Percentiles rank a stretch among this genome's conserved stretches.
phyloP scores from a whole-genome alignment of 2,797 vertebrate genomes.

The Hyperoplus lanceolatus region DNA sequence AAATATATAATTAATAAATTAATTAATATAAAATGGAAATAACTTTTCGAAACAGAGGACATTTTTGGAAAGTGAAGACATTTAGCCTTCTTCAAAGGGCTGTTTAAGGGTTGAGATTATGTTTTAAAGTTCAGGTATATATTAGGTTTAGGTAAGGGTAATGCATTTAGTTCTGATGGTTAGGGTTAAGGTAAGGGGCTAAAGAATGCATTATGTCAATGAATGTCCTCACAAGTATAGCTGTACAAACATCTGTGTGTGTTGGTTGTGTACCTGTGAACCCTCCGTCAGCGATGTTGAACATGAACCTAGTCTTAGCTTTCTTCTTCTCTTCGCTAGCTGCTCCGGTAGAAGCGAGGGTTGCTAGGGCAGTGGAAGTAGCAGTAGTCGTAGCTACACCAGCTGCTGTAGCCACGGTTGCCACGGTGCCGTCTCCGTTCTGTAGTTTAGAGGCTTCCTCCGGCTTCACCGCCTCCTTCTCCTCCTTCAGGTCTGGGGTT shows the following conservation, averaged over 20 bases:
- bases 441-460: conserved; percentile 91
- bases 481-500: conserved; percentile 84
- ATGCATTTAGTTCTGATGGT: too few species aligned
- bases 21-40: too few species aligned
- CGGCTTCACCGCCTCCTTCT: conserved; percentile 85
- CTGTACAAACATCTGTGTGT: not conserved
- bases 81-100: too few species aligned
- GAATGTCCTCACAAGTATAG: too few species aligned
- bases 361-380: not conserved
- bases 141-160: too few species aligned
- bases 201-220: too few species aligned
- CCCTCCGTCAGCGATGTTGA: conserved; percentile 99
- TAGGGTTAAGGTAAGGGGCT: too few species aligned
- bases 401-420: conserved; percentile 50
- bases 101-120: too few species aligned
- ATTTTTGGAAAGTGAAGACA: too few species aligned
- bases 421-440: conserved; percentile 93
- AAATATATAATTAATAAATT: too few species aligned
- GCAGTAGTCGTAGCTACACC: rapidly evolving
- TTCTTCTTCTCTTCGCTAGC: conserved; percentile 93
- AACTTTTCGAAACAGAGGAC: too few species aligned
- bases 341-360: conserved; percentile 1
- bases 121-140: too few species aligned
- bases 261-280: conserved; percentile 90
- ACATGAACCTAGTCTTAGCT: conserved; percentile 96